Evolutionary conservation across 2,797 vertebrate genomes (phyloP), one percentile per base, ranked within the genome.

Genomic region (Orientallactaga sibirica): DNA sequence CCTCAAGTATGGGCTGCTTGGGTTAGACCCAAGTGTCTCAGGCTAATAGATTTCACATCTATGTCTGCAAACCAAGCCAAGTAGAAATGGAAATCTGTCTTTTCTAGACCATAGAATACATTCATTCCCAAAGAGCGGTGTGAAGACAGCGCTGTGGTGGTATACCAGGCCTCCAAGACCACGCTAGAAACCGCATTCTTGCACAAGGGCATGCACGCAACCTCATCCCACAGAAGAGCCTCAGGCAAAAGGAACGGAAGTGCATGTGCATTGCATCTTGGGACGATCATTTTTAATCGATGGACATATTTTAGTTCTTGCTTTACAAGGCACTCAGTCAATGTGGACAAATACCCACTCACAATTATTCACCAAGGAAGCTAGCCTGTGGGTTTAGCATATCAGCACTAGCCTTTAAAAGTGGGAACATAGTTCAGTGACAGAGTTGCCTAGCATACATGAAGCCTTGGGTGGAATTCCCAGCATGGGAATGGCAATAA

Each of bases 41-140:
- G 76, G 27, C 0, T 0, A 82, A 91, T 11, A 94, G 74, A 43
- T 24, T 94, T 95, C 25, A 64, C 43, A 94, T 68, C n/a, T 20
- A n/a, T n/a, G 11, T 73, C 41, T 78, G 19, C 64, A 64, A 71
- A 70, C 52, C 68, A 22, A 78, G 43, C 58, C 55, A 68, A 82
- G 61, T 41, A 10, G 70, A 88, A 88, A 74, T 22, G 19, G 5
- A 61, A 29, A 10, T 9, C 8, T 48, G 14, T 8, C 52, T 58
- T 86, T 48, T 92, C 43, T 77, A n/a, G 18, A 24, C 2, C 58
- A 86, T 33, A 95, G 71, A 73, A 52, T 20, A n/a, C 20, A 14
- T 8, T 9, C n/a, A 18, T 90, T 91, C 95, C 67, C 37, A 93
- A 92, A 71, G 0, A 76, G 20, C 0, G 29, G 9, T 61, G 24